These are phyloP conservation scores for Diachasmimorpha longicaudata DNA, from an alignment of 1,140 invertebrate genomes.

Conservation along the genomic window DNA sequence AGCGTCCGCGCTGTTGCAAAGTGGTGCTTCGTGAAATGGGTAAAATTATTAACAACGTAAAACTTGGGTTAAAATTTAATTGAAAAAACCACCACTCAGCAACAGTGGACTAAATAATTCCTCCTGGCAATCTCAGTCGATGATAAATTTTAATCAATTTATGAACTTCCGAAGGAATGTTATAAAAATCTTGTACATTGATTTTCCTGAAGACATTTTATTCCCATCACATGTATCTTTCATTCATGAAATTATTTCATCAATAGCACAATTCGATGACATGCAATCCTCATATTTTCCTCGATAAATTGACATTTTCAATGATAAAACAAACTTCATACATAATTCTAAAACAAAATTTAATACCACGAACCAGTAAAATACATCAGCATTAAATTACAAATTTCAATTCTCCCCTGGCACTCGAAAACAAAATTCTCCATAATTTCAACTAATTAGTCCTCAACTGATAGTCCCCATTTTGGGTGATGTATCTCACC, in stretches of 20 bases:
- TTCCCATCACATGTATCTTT: neutral
- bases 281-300: too few species aligned
- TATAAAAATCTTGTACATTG: neutral
- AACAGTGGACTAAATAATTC: neutral
- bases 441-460: constrained; percentile 72
- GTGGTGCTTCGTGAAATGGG: neutral
- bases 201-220: neutral
- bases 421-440: too few species aligned
- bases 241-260: too few species aligned
- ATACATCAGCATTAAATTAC: too few species aligned
- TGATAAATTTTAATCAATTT: neutral
- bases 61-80: neutral
- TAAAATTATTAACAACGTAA: neutral
- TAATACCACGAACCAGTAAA: too few species aligned
- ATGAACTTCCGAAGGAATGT: neutral
- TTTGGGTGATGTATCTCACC: constrained; percentile 99
- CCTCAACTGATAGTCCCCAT: constrained; percentile 98
- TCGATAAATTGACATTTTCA: too few species aligned
- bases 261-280: too few species aligned
- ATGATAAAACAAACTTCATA: too few species aligned
- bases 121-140: neutral
- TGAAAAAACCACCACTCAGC: neutral
- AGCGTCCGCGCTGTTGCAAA: neutral
- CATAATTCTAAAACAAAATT: too few species aligned
- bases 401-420: too few species aligned